These are phyloP conservation scores for Neofelis nebulosa DNA, from an alignment of 2,113 vertebrate species.

Conservation along the genomic window DNA sequence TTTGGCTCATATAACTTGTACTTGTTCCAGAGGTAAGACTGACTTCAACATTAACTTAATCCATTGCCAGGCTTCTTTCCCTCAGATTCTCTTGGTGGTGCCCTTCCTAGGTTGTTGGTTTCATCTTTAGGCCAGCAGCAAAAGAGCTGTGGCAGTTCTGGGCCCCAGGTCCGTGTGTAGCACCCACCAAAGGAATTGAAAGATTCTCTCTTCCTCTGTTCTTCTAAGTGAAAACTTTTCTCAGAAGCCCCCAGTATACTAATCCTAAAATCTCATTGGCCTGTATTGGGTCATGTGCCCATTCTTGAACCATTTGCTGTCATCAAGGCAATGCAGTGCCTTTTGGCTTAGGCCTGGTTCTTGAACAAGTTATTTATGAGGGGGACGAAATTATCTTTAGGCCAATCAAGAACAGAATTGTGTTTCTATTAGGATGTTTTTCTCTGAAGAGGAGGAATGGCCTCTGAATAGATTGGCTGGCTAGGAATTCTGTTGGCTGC, in stretches of 20 bases:
- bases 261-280: not conserved
- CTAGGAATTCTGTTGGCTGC: not conserved
- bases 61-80: not conserved
- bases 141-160: not conserved
- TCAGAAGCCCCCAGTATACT: not conserved
- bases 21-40: not conserved
- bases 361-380: not conserved
- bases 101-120: not conserved
- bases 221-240: not conserved
- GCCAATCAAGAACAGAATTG: conserved; percentile 1
- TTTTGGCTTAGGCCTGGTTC: not conserved
- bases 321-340: not conserved
- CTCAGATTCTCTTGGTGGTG: not conserved
- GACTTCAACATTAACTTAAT: not conserved
- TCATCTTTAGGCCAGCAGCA: not conserved
- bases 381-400: not conserved
- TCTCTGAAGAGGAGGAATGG: not conserved
- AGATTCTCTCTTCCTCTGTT: not conserved
- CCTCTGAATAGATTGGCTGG: not conserved
- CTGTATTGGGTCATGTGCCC: not conserved
- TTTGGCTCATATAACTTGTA: not conserved
- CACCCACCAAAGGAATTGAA: not conserved
- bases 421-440: not conserved
- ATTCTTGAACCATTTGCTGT: not conserved
- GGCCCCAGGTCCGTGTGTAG: not conserved